Conservation (phyloP, 2,888 invertebrate genomes). For the Agriopis leucophaearia region DNA sequence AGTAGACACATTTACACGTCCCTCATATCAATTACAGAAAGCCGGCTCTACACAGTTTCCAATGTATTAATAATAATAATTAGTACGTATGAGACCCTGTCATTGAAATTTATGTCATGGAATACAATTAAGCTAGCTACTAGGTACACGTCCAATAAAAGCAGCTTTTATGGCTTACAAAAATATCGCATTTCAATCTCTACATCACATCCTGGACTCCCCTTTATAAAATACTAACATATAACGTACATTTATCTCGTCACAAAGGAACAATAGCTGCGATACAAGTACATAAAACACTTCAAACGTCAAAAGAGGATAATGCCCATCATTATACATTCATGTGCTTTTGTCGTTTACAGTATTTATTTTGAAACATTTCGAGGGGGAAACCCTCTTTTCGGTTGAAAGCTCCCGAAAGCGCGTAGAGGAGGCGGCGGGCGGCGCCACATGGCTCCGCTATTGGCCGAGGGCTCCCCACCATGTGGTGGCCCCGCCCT, state of each 20-base stretch:
- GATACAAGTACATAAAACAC: constrained; percentile 84
- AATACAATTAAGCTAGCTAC: constrained; percentile 57
- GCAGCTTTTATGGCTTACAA: constrained; percentile 70
- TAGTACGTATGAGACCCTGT: constrained; percentile 50
- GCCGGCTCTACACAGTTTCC: constrained; percentile 8
- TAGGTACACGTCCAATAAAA: constrained; percentile 64
- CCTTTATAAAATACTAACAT: constrained; percentile 67
- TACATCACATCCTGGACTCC: constrained; percentile 78
- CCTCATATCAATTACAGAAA: constrained; percentile 42
- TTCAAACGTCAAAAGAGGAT: constrained; percentile 81
- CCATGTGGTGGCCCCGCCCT: constrained; percentile 74
- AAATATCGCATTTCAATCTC: constrained; percentile 81
- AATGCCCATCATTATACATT: constrained; percentile 85
- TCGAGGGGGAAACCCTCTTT: constrained; percentile 81
- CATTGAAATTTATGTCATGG: constrained; percentile 50
- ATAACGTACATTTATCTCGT: constrained; percentile 74
- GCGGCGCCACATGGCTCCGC: constrained; percentile 60
- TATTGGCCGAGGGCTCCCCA: constrained; percentile 75
- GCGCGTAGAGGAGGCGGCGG: constrained; percentile 74
- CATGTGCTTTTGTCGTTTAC: constrained; percentile 84
- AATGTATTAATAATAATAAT: constrained; percentile 46
- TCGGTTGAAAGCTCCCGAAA: constrained; percentile 83
- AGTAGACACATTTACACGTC: background rate
- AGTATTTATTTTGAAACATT: constrained; percentile 85
- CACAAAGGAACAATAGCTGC: constrained; percentile 81